Base-by-base conservation (phyloP, 2,888 invertebrate genomes). In the Synanthedon myopaeformis region DNA sequence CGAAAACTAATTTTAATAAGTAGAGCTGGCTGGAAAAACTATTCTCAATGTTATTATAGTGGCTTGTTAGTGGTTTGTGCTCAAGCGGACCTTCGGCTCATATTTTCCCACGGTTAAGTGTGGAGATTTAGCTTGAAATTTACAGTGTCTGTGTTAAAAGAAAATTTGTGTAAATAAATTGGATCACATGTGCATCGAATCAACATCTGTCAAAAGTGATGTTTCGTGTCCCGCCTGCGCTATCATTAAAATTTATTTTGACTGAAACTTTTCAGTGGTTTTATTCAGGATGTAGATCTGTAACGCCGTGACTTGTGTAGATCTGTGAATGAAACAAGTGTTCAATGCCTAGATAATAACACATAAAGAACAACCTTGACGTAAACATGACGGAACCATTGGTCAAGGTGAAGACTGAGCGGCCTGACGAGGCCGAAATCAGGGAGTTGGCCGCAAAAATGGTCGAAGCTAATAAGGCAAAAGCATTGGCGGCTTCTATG, bases 391-490 rank as follows among this genome's bases (percentile, higher is more conserved):
- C 81, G 61, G 73, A 73, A 52, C 57, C 62, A 68, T 56, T 58
- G 65, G 87, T 90, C 60, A 88, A 88, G 68, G 91, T 93, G 59
- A 93, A 93, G 78, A 90, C 92, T 64, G 94, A 94, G 82, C 89
- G 91, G 76, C 92, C 92, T 60, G 95, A 96, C 89, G 96, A 96
- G 78, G 94, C 94, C 64, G 96, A 96, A 88, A 96, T 96, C 72
- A 89, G 92, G 70, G 95, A 94, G 81, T 74, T 96, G 86, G 96
- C 96, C 62, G 93, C 94, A 67, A 94, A 95, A 83, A 93, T 96
- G 92, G 91, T 93, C 81, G 95, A 95, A 83, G 92, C 93, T 56
- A 92, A 94, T 77, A 93, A 93, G 78, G 92, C 91, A 64, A 90
- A 90, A 58, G 85, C 90, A 52, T 60, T 82, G 66, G 77, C 84